Evolutionary conservation across 2,888 invertebrate genomes (phyloP), one percentile per base, ranked within the genome.

Genomic region (Eristalis pertinax): DNA sequence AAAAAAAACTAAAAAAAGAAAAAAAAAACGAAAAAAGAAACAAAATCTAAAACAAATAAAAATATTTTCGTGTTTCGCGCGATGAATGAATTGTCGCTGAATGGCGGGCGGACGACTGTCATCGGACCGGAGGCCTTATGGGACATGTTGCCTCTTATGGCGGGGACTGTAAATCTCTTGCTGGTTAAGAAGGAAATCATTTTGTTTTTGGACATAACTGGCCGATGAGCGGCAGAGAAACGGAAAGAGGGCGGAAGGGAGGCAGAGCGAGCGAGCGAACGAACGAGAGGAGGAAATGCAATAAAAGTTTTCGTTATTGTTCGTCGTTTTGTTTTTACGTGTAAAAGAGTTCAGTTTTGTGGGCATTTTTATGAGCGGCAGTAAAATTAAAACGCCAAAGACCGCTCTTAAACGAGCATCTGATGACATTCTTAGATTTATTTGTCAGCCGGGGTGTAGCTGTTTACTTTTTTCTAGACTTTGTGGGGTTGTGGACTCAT

Each of bases 141-240:
- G 26, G 69, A 69, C 69, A 50, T 29, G 10, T 56, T 24, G 26
- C 81, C 81, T 72, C 56, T 85, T 76, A 76, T 35, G 81, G 50
- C 50, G 50, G 72, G 10, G 43, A 76, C 76, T 58, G 43, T 85
- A 76, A 85, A 85, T 85, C 84, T 76, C 72, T 58, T 68, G 67
- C 76, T 81, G 50, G 67, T 85, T 81, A 41, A 75, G 75, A 81
- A 76, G 67, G 84, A 80, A 81, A 80, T 76, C 62, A 72, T 72
- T 81, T 84, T 75, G 50, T 35, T 56, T 65, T 65, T 22, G 32
- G n/a, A 50, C 13, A 72, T 38, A 67, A 32, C 38, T 35, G 26
- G 60, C 10, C 13, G 60, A 60, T 24, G 60, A 32, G 32, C 32
- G 32, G 32, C 32, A 32, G 32, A 32, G 32, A 32, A 5, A 32